Conservation (phyloP, 2,797 vertebrate genomes). For the Syngnathus acus region DNA sequence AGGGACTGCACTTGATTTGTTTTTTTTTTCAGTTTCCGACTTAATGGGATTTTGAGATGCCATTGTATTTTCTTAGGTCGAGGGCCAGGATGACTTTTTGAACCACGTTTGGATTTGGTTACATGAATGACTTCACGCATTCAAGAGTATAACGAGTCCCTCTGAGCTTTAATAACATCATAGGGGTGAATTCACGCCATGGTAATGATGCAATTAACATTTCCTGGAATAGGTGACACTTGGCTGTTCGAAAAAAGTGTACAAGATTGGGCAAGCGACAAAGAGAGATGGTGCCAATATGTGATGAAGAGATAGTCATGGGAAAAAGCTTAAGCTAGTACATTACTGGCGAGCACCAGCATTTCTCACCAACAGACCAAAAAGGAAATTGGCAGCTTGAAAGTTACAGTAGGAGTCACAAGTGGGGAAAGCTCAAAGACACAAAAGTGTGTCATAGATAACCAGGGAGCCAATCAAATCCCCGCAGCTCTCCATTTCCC, state of each 20-base stretch:
- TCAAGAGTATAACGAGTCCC: neutral
- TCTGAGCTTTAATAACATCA: neutral
- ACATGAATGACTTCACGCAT: neutral
- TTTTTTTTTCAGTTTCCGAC: neutral
- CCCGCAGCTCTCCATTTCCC: neutral
- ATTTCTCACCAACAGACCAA: constrained; percentile 15
- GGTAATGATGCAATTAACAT: neutral
- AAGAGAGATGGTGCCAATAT: constrained; percentile 23
- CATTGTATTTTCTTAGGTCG: neutral
- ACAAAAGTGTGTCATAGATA: constrained; percentile 3
- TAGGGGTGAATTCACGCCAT: neutral
- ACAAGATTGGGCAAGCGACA: constrained; percentile 60
- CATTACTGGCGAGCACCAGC: neutral
- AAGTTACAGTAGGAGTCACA: constrained; percentile 1
- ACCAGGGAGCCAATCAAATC: neutral
- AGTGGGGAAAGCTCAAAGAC: neutral
- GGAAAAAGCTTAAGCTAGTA: constrained; percentile 1
- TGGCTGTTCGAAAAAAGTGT: constrained; percentile 11
- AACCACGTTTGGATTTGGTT: neutral
- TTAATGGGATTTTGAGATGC: neutral
- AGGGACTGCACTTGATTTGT: neutral
- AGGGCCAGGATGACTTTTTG: neutral
- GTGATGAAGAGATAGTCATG: constrained; percentile 16
- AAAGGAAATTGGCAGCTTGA: neutral
- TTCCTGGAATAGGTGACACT: constrained; percentile 38